Evolutionary conservation across 1,140 invertebrate species (phyloP).

Genomic region (Himalopsyche phryganea): DNA sequence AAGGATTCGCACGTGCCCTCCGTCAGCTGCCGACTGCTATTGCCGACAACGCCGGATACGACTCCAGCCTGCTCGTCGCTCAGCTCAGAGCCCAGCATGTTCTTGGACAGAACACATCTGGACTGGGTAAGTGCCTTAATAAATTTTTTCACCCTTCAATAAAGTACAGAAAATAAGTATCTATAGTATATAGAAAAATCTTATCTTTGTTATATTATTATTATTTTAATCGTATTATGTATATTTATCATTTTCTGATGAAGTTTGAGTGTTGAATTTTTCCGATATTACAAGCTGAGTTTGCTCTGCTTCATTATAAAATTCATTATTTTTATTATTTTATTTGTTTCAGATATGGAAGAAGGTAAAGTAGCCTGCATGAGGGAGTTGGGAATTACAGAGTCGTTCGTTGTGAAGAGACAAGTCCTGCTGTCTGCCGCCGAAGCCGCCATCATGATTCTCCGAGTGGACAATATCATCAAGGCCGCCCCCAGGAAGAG

Average conservation of each 20-base stretch:
- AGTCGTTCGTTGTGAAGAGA: constrained; percentile 94
- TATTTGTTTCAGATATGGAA: constrained; percentile 73
- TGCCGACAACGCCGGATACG: constrained; percentile 98
- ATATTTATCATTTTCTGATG: too few relatives aligned
- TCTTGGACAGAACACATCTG: constrained; percentile 68
- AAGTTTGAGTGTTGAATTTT: too few relatives aligned
- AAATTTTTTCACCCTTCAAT: too few relatives aligned
- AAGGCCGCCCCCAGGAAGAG: constrained; percentile 91
- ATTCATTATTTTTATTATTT: too few relatives aligned
- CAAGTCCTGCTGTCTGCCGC: constrained; percentile 92
- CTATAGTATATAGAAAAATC: too few relatives aligned
- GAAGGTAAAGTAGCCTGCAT: constrained; percentile 82
- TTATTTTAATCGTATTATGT: too few relatives aligned
- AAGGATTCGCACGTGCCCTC: constrained; percentile 88
- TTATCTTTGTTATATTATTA: too few relatives aligned
- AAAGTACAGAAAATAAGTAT: too few relatives aligned
- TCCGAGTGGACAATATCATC: constrained; percentile 97
- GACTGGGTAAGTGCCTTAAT: constrained; percentile 77
- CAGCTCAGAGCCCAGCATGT: constrained; percentile 88
- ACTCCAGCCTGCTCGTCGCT: constrained; percentile 91
- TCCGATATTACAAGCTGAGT: too few relatives aligned
- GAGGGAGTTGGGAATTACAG: constrained; percentile 86
- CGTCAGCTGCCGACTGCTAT: constrained; percentile 90
- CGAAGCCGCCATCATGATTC: constrained; percentile 98
- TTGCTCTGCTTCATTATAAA: too few relatives aligned